Conservation (phyloP, 1,140 invertebrate genomes). For the Plodia interpunctella region DNA sequence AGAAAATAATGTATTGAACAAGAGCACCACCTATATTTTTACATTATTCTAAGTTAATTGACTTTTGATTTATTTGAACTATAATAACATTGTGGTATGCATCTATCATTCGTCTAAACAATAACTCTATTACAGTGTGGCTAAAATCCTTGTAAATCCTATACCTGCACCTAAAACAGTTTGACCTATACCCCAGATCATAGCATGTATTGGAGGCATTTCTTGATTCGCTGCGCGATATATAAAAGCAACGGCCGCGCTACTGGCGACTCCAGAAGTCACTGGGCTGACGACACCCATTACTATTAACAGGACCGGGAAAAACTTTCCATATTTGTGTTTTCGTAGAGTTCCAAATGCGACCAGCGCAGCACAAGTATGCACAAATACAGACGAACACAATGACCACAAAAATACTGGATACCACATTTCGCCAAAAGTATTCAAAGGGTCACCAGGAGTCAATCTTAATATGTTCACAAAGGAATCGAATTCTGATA, state of each 20-base stretch:
- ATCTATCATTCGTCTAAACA: constrained; percentile 17
- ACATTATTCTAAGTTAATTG: constrained; percentile 56
- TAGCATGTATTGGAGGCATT: constrained; percentile 93
- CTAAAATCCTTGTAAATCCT: constrained; percentile 94
- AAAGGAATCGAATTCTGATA: constrained; percentile 81
- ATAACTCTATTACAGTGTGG: constrained; percentile 84
- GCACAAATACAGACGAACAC: constrained; percentile 94
- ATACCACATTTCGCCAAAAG: constrained; percentile 95
- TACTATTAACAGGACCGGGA: constrained; percentile 90
- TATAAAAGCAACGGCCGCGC: constrained; percentile 95
- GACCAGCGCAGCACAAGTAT: constrained; percentile 92
- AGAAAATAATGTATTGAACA: constrained; percentile 21
- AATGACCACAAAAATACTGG: constrained; percentile 95
- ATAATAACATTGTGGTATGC: constrained; percentile 19
- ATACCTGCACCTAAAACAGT: constrained; percentile 92
- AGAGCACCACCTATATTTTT: constrained; percentile 40
- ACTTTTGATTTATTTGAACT: constrained; percentile 46
- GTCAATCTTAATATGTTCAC: constrained; percentile 80
- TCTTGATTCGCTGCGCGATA: constrained; percentile 91
- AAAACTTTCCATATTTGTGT: constrained; percentile 96
- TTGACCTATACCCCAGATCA: constrained; percentile 95
- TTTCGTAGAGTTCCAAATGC: constrained; percentile 93
- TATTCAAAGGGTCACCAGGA: constrained; percentile 79
- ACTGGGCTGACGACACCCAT: constrained; percentile 92
- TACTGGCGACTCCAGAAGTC: constrained; percentile 92